Evolutionary conservation across 2,797 vertebrate genomes (phyloP).

Genomic region (Nannoperca australis): DNA sequence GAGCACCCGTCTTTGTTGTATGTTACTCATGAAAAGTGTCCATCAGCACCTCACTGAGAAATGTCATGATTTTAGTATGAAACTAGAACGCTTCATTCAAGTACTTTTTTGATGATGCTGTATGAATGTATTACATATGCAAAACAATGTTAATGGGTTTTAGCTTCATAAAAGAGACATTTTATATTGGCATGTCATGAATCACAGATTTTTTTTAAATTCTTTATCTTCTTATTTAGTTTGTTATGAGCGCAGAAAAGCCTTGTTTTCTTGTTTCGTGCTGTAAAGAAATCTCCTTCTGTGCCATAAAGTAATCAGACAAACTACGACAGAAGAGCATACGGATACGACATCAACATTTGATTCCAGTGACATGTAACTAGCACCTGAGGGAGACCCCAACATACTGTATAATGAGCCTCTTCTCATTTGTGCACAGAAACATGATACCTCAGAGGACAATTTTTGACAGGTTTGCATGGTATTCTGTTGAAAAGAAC

Average conservation of each 20-base stretch:
- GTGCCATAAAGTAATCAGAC: neutral
- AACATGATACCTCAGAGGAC: slow-evolving; percentile 16
- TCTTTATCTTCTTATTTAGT: neutral
- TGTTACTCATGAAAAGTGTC: neutral
- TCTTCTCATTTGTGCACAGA: slow-evolving; percentile 24
- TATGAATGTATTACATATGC: neutral
- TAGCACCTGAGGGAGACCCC: neutral
- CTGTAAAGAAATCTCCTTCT: neutral
- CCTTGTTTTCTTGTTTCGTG: neutral
- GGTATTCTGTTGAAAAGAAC: slow-evolving; percentile 61
- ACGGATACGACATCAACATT: slow-evolving; percentile 25
- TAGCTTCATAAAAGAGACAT: neutral
- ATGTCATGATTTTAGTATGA: neutral
- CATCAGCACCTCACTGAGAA: neutral
- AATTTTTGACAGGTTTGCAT: slow-evolving; percentile 49
- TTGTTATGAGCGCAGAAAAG: neutral
- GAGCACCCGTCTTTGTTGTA: neutral
- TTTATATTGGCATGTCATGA: neutral
- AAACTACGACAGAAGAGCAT: slow-evolving; percentile 1
- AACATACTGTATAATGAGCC: slow-evolving; percentile 16
- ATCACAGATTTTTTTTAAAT: neutral
- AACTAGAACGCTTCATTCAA: neutral
- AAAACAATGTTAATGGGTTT: neutral
- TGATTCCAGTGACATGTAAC: slow-evolving; percentile 14
- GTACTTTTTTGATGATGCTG: too few species aligned